Base-by-base conservation (phyloP, 2,113 vertebrate genomes). In the Paralichthys olivaceus region DNA sequence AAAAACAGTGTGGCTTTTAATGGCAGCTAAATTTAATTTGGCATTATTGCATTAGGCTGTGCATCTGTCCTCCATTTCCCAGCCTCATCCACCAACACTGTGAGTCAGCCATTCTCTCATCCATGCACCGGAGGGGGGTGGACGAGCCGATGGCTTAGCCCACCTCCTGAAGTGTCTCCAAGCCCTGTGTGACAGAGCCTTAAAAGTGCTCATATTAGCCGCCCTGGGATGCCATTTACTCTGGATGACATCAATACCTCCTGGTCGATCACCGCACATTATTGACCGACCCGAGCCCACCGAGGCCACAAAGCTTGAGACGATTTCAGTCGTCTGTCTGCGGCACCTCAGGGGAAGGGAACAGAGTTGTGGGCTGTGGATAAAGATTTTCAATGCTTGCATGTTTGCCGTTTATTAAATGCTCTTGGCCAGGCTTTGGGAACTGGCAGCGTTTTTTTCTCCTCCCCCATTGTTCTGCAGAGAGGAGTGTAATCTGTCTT, bases 81-180 rank as follows among this genome's bases (percentile, higher is more conserved):
- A 62, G 84, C 81, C 84, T 88, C 80, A 79, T 86, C 87, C 75
- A 79, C 81, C 80, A 69, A 72, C 81, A 70, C 69, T 69, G 84
- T 91, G 90, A 93, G 87, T 90, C 89, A 92, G 91, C 85, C 90
- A 77, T 91, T 92, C 89, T 84, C 73, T 89, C 89, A 86, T 90
- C 81, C 62, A 17, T 20, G 72, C 59, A 69, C 49, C 7, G 4
- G 15, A 5, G 22, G 60, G 19, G 32, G n/a, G 63, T 0, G 19
- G 62, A 64, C 74, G 61, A 40, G 71, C 40, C 29, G 61, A 77
- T 77, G 86, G 73, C 72, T 84, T 63, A 71, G 73, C 81, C 83
- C 86, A 88, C 84, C 61, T 83, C 47, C n/a, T 81, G 88, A 80
- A 88, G 82, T 7, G 25, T 43, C 72, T 85, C 87, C 85, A 84